phyloP scores from a whole-genome alignment of 2,797 vertebrate genomes.

The Anas flavirostris region DNA sequence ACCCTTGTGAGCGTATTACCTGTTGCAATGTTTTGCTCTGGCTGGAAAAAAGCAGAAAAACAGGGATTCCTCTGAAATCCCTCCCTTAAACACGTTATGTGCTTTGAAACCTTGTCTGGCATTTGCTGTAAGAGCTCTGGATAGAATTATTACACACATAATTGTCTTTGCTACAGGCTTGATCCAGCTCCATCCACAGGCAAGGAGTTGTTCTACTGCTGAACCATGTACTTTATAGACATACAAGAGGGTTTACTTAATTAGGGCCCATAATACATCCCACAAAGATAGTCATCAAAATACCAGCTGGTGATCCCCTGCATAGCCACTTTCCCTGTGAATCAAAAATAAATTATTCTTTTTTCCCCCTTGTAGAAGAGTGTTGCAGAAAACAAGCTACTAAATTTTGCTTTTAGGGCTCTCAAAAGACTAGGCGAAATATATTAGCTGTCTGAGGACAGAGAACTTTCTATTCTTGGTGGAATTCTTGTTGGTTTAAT shows the following conservation, averaged over 20 bases:
- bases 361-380: not conserved
- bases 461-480: slow-evolving; percentile 42
- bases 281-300: slow-evolving; percentile 28
- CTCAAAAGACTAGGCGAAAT: slow-evolving; percentile 39
- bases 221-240: not conserved
- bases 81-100: not conserved
- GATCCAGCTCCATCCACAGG: not conserved
- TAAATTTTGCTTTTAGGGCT: slow-evolving; percentile 55
- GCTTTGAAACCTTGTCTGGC: not conserved
- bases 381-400: slow-evolving; percentile 51
- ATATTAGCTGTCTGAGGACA: slow-evolving; percentile 54
- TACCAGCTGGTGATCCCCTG: not conserved
- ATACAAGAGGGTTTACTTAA: not conserved
- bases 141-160: not conserved
- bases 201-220: not conserved
- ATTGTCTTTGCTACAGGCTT: not conserved
- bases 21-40: not conserved
- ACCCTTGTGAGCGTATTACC: accelerated
- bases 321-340: slow-evolving; percentile 22
- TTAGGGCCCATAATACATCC: not conserved
- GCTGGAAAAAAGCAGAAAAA: not conserved
- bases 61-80: not conserved
- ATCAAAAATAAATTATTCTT: slow-evolving; percentile 41
- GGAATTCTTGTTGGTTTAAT: slow-evolving; percentile 58
- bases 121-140: not conserved